Evolutionary conservation across 2,888 invertebrate species (phyloP).

Genomic region (Erebia aethiops): DNA sequence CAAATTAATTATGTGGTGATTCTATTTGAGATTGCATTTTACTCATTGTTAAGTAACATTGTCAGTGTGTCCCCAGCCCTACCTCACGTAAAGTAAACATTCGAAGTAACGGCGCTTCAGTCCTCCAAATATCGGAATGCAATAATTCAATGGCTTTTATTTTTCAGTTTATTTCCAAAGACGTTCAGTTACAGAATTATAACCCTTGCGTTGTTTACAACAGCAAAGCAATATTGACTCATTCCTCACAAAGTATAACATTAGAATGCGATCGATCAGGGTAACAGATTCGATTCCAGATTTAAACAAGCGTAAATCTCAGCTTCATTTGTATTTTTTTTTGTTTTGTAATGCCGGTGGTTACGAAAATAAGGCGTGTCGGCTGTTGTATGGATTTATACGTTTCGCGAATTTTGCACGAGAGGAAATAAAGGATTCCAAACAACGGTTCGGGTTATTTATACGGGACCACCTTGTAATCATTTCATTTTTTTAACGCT

Average conservation of each 20-base stretch:
- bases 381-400: conserved; percentile 14
- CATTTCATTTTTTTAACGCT: background rate
- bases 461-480: conserved; percentile 19
- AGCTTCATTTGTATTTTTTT: conserved; percentile 17
- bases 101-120: conserved; percentile 3
- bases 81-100: background rate
- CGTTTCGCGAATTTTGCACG: background rate
- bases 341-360: conserved; percentile 19
- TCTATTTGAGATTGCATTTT: background rate
- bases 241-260: conserved; percentile 2
- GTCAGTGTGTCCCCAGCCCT: background rate
- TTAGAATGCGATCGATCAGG: conserved; percentile 35
- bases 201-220: background rate
- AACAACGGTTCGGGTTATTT: conserved; percentile 20
- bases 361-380: conserved; percentile 22
- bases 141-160: conserved; percentile 2
- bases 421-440: conserved; percentile 9
- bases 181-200: conserved; percentile 1
- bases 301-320: conserved; percentile 31
- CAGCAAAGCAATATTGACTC: conserved; percentile 14
- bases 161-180: conserved; percentile 1
- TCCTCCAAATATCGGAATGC: background rate
- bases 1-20: too few relatives aligned
- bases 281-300: conserved; percentile 29
- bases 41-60: background rate